Conservation (phyloP, 2,113 vertebrate species). For the Penelope pileata region DNA sequence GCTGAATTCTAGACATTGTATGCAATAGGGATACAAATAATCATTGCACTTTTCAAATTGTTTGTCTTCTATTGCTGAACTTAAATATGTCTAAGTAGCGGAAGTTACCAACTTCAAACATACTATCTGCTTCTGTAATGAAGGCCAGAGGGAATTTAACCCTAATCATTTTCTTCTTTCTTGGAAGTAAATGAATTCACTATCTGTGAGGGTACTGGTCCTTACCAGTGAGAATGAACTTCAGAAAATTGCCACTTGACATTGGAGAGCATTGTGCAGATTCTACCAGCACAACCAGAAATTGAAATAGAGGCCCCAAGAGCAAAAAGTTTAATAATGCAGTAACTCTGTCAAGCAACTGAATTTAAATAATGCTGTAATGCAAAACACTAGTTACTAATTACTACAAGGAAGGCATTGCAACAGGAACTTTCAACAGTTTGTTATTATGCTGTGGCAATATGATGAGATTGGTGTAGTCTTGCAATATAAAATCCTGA, state of each 20-base stretch:
- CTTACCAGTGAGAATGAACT: not conserved
- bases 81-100: constrained; percentile 40
- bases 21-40: constrained; percentile 4
- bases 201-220: not conserved
- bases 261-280: not conserved
- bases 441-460: constrained; percentile 11
- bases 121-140: constrained; percentile 39
- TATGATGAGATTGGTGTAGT: constrained; percentile 8
- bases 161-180: constrained; percentile 4
- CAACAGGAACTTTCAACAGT: constrained; percentile 30
- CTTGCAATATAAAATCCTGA: constrained; percentile 13
- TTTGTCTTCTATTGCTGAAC: constrained; percentile 11
- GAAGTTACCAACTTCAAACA: constrained; percentile 19
- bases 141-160: constrained; percentile 49
- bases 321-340: constrained; percentile 59
- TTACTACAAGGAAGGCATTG: constrained; percentile 40
- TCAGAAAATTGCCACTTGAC: constrained; percentile 61
- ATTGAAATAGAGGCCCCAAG: constrained; percentile 26
- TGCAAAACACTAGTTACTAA: constrained; percentile 39
- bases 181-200: constrained; percentile 1
- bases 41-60: not conserved
- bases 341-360: constrained; percentile 23
- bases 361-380: constrained; percentile 37
- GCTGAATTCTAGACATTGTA: not conserved
- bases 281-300: constrained; percentile 26